phyloP scores from a whole-genome alignment of 2,797 vertebrate species.

The Moxostoma hubbsi region DNA sequence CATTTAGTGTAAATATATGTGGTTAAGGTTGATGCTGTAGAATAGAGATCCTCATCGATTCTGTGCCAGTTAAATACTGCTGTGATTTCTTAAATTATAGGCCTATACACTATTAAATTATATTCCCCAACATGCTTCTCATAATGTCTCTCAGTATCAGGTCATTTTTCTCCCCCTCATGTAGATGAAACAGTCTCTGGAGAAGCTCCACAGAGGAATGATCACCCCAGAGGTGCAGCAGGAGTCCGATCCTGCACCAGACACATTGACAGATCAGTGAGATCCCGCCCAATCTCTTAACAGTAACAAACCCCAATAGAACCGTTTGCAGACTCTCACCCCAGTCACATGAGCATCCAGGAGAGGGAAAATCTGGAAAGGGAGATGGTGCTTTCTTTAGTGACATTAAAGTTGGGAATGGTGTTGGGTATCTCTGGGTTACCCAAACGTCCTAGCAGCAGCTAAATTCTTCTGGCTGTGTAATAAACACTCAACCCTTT shows the following conservation, averaged over 20 bases:
- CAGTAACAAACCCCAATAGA: constrained; percentile 9
- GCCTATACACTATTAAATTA: too few relatives aligned
- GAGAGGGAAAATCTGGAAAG: neutral
- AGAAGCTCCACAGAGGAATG: constrained; percentile 88
- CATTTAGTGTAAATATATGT: too few relatives aligned
- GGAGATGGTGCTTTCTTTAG: constrained; percentile 1
- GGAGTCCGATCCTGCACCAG: constrained; percentile 64
- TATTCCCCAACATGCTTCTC: too few relatives aligned
- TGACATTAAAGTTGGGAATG: constrained; percentile 11
- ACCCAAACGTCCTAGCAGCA: neutral
- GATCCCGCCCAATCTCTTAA: neutral
- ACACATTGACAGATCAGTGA: constrained; percentile 67
- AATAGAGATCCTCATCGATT: too few relatives aligned
- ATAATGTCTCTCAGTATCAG: too few relatives aligned
- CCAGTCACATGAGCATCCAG: neutral
- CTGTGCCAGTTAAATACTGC: too few relatives aligned
- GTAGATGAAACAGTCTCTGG: constrained; percentile 90
- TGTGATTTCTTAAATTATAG: too few relatives aligned
- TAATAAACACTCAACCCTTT: constrained; percentile 1
- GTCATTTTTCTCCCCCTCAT: neutral
- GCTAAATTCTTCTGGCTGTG: constrained; percentile 1
- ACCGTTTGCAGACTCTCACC: neutral
- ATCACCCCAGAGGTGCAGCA: constrained; percentile 75
- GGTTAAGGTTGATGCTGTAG: too few relatives aligned
- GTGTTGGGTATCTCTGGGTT: neutral